These are phyloP conservation scores for Amblyraja radiata DNA, from an alignment of 2,797 vertebrate species.

Conservation along the genomic window DNA sequence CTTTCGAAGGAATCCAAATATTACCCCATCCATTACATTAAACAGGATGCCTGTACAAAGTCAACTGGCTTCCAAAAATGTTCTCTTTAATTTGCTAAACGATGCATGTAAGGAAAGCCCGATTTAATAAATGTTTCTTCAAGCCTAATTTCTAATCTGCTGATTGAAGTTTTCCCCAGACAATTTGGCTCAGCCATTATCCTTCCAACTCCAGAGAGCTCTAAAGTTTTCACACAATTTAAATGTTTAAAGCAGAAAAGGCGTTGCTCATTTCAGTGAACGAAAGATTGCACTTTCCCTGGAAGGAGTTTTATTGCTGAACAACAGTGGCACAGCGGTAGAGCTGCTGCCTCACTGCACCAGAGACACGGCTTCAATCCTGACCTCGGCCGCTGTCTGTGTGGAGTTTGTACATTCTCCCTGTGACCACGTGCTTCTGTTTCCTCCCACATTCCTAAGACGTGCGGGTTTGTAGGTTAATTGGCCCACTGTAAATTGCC, in stretches of 20 bases:
- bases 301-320: neutral
- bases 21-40: constrained; percentile 3
- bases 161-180: neutral
- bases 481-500: no score
- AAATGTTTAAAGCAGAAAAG: neutral
- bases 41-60: neutral
- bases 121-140: constrained; percentile 8
- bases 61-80: neutral
- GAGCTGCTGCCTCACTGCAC: no score
- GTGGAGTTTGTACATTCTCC: no score
- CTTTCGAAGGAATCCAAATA: neutral
- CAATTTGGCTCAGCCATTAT: neutral
- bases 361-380: no score
- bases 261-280: no score
- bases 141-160: neutral
- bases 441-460: no score
- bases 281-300: neutral
- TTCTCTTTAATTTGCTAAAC: constrained; percentile 4
- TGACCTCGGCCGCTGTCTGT: no score
- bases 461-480: no score
- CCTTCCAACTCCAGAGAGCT: neutral
- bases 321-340: no score
- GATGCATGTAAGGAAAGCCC: neutral
- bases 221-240: neutral
- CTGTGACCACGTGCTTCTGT: no score